These are phyloP conservation scores for Neria commutata DNA, from an alignment of 2,888 invertebrate genomes.

Conservation along the genomic window DNA sequence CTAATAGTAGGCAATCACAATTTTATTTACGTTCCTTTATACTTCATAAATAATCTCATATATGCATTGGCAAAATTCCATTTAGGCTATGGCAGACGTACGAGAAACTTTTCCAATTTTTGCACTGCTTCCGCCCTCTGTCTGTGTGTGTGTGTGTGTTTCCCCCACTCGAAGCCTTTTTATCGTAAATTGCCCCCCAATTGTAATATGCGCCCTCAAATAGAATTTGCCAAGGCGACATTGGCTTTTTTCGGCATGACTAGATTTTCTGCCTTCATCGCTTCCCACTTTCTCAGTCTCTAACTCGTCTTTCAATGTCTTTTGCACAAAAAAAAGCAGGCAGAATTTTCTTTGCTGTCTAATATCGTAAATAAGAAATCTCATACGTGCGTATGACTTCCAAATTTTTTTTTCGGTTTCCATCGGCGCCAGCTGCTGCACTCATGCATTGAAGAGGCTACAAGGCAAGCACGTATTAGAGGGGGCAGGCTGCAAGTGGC, in stretches of 20 bases:
- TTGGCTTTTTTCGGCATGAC: conserved; percentile 37
- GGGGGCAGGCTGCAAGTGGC: background rate
- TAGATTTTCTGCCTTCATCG: conserved; percentile 42
- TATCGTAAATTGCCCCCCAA: conserved; percentile 55
- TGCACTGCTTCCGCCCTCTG: too few relatives aligned
- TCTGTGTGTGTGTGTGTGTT: too few relatives aligned
- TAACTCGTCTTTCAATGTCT: conserved; percentile 15
- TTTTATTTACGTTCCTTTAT: conserved; percentile 42
- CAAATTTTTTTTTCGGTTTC: conserved; percentile 2
- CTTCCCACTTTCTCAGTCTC: conserved; percentile 13
- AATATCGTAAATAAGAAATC: conserved; percentile 56
- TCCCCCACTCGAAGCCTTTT: too few relatives aligned
- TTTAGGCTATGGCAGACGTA: too few relatives aligned
- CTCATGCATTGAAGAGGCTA: too few relatives aligned
- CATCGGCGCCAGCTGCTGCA: conserved; percentile 28
- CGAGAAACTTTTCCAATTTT: conserved; percentile 56
- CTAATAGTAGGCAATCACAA: conserved; percentile 47
- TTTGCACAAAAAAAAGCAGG: too few relatives aligned
- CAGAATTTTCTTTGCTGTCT: conserved; percentile 7
- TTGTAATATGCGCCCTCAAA: conserved; percentile 47
- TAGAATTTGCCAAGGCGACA: background rate
- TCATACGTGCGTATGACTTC: conserved; percentile 46
- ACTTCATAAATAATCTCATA: conserved; percentile 47
- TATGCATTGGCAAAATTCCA: background rate
- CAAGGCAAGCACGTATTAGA: background rate